These are phyloP conservation scores for Drosophila ambigua DNA, from an alignment of 1,140 invertebrate species.

Conservation along the genomic window DNA sequence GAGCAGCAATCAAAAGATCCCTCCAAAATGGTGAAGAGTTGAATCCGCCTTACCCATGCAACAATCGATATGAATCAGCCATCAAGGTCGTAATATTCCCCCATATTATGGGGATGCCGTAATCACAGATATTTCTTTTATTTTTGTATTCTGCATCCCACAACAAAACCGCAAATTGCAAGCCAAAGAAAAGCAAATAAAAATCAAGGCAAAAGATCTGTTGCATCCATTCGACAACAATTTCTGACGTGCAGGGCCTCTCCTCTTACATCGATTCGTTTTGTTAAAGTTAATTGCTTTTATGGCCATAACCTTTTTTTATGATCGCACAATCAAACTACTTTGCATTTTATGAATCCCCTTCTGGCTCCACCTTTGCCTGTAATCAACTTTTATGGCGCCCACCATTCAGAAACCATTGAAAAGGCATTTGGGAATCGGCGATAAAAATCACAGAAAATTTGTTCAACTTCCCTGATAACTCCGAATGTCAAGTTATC, in stretches of 20 bases:
- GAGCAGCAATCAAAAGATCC: constrained; percentile 3
- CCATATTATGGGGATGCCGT: constrained; percentile 45
- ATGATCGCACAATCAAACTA: constrained; percentile 72
- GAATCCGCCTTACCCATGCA: constrained; percentile 31
- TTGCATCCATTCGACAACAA: constrained; percentile 20
- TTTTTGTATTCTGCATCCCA: constrained; percentile 16
- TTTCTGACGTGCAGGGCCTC: no score
- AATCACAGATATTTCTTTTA: constrained; percentile 52
- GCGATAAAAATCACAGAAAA: constrained; percentile 75
- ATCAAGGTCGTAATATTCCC: constrained; percentile 44
- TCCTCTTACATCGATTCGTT: constrained; percentile 16
- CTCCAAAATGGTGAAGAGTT: constrained; percentile 19
- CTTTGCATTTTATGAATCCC: constrained; percentile 73
- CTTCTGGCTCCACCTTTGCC: constrained; percentile 15
- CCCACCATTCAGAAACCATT: constrained; percentile 50
- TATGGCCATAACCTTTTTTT: constrained; percentile 70
- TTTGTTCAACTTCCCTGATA: constrained; percentile 64
- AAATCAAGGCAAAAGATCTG: constrained; percentile 31
- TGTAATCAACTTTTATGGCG: constrained; percentile 58
- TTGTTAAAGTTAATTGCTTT: constrained; percentile 70
- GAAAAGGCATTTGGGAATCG: constrained; percentile 46
- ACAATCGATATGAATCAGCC: constrained; percentile 15
- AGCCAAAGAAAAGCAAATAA: constrained; percentile 55
- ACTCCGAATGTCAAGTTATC: constrained; percentile 55
- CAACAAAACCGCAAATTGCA: constrained; percentile 70